phyloP scores from a whole-genome alignment of 2,797 vertebrate species.

The Molossus molossus region DNA sequence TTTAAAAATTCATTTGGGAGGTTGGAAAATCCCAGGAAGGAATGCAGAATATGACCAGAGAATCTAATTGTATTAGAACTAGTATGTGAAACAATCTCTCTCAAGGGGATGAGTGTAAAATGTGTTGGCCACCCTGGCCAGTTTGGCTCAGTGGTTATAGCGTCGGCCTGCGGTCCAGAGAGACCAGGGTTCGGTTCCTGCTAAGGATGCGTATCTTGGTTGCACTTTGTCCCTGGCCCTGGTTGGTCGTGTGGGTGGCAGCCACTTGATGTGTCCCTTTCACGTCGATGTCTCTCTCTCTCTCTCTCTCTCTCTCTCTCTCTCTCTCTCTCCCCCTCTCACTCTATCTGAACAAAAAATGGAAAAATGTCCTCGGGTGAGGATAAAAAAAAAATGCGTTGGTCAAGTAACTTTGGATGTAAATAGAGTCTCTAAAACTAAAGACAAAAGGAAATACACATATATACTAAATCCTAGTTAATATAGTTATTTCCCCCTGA shows the following conservation, averaged over 20 bases:
- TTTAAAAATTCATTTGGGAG: background rate
- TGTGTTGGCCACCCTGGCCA: background rate
- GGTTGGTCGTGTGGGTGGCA: too few relatives aligned
- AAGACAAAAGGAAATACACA: background rate
- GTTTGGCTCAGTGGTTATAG: too few relatives aligned
- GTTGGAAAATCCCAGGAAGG: background rate
- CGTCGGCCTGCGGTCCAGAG: too few relatives aligned
- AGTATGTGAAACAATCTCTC: background rate
- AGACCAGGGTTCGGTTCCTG: too few relatives aligned
- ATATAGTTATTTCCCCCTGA: background rate
- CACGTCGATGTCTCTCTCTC: too few relatives aligned
- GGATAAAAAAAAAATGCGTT: background rate
- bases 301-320: too few relatives aligned
- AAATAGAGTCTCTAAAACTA: background rate
- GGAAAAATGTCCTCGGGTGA: too few relatives aligned
- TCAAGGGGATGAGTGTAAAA: background rate
- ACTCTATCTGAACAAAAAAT: too few relatives aligned
- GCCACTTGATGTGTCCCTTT: too few relatives aligned
- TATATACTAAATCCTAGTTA: background rate
- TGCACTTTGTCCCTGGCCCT: too few relatives aligned
- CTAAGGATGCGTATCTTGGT: too few relatives aligned
- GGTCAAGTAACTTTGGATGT: background rate
- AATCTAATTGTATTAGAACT: background rate
- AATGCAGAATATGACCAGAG: background rate
- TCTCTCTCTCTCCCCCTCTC: too few relatives aligned